Percentiles rank a stretch among this genome's conserved stretches.
These are phyloP conservation scores for Cercopithecus petaurista DNA, from an alignment of 2,797 vertebrate genomes.

Conservation along the genomic window DNA sequence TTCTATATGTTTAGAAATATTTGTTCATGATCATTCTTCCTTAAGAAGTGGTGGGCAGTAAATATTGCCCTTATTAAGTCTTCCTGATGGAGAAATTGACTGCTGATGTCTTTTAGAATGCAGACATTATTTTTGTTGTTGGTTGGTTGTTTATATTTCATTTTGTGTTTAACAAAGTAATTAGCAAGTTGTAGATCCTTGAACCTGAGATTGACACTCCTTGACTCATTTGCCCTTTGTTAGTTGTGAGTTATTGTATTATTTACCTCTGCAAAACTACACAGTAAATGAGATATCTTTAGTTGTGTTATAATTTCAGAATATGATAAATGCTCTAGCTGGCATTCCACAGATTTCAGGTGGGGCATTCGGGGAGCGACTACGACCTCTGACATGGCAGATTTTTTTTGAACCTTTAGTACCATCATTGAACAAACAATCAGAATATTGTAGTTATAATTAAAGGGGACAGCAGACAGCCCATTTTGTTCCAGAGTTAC, in stretches of 20 bases:
- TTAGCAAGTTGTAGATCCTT: conserved; percentile 26
- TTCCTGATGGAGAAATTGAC: not conserved
- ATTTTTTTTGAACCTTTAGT: not conserved
- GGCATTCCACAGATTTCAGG: not conserved
- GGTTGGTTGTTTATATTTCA: not conserved
- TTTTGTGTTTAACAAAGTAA: conserved; percentile 42
- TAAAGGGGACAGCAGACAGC: not conserved
- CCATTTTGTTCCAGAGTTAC: not conserved
- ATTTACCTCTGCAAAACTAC: conserved; percentile 21
- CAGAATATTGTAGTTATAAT: conserved; percentile 21
- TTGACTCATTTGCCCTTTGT: not conserved
- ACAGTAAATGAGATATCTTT: not conserved
- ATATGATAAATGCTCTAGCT: not conserved
- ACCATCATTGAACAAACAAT: not conserved
- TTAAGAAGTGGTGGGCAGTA: not conserved
- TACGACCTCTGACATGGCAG: not conserved
- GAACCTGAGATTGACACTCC: not conserved
- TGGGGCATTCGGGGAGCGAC: not conserved
- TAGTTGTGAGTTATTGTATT: not conserved
- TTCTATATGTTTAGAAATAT: not conserved
- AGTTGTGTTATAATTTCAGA: conserved; percentile 16
- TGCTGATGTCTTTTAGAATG: not conserved
- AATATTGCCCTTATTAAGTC: not conserved
- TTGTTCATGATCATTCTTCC: not conserved
- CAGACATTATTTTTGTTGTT: not conserved